Conservation (phyloP, 2,113 vertebrate genomes). For the Astatotilapia flaviijosephi region DNA sequence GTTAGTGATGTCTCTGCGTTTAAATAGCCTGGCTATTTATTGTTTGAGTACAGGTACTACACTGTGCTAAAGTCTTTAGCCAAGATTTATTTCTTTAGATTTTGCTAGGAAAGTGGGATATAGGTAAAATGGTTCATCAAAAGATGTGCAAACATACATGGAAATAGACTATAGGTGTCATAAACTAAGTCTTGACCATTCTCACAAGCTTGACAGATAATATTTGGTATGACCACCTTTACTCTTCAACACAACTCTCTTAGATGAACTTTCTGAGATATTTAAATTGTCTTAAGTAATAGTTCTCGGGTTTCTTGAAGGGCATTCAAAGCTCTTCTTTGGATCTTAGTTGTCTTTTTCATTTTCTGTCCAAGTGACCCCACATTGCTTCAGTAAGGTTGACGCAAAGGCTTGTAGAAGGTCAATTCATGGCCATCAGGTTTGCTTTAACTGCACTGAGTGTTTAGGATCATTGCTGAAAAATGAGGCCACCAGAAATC, state of each 20-base stretch:
- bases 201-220: neutral
- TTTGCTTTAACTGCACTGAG: neutral
- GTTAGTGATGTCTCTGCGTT: fast-evolving
- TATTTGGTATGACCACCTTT: neutral
- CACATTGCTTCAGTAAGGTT: neutral
- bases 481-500: neutral
- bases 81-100: neutral
- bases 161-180: neutral
- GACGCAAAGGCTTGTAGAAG: neutral
- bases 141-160: neutral
- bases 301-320: neutral
- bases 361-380: fast-evolving
- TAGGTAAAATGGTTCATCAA: neutral
- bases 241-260: neutral
- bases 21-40: neutral
- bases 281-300: neutral
- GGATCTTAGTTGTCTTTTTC: neutral
- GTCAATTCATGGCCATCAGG: neutral
- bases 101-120: fast-evolving
- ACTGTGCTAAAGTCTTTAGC: neutral
- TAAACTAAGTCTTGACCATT: neutral
- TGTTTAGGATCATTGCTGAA: neutral
- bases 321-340: neutral
- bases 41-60: neutral
- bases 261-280: neutral